Conservation (phyloP, 2,797 vertebrate species). For the Prunella strophiata region DNA sequence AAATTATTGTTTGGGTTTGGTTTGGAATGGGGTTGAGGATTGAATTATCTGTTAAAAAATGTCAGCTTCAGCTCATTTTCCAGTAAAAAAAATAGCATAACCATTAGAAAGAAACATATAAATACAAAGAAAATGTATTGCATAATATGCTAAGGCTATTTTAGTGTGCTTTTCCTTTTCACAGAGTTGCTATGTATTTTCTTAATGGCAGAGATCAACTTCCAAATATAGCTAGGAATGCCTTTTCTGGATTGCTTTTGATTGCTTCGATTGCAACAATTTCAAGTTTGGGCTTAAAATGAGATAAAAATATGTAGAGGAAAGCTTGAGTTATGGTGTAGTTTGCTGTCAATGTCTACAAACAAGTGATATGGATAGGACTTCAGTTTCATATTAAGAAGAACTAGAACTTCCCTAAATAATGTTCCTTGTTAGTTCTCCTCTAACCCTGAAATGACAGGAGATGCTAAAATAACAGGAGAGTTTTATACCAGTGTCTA, state of each 20-base stretch:
- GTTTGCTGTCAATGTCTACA: background rate
- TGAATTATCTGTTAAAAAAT: background rate
- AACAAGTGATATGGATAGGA: background rate
- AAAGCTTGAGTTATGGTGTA: background rate
- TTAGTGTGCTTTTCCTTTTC: background rate
- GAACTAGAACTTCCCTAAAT: background rate
- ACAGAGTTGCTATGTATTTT: background rate
- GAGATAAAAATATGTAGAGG: background rate
- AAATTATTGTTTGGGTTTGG: background rate
- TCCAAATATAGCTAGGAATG: conserved; percentile 12
- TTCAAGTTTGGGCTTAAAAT: background rate
- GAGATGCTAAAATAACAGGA: background rate
- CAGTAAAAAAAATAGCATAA: background rate
- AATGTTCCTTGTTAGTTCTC: background rate
- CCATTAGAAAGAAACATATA: background rate
- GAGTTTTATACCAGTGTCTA: background rate
- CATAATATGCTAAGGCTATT: background rate
- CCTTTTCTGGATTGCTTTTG: conserved; percentile 1
- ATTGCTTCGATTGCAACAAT: background rate
- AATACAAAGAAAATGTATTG: background rate
- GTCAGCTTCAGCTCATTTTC: background rate
- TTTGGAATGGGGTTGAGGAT: background rate
- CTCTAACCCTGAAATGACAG: background rate
- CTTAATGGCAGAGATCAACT: conserved; percentile 15
- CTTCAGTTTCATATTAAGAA: background rate